phyloP scores from a whole-genome alignment of 2,113 vertebrate species.

The Machaerirhynchus nigripectus region DNA sequence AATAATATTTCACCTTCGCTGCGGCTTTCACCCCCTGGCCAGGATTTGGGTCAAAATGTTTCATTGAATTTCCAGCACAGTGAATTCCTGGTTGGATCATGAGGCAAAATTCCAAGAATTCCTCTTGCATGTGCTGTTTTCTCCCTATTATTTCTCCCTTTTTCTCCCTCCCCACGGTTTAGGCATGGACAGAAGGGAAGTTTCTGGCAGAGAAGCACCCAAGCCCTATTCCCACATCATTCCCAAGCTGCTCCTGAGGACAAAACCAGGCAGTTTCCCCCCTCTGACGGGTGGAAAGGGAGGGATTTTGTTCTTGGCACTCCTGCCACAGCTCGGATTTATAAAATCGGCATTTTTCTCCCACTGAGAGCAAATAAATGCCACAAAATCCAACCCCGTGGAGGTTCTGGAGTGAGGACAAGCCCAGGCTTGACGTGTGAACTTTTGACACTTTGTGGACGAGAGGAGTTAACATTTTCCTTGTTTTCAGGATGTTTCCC shows the following conservation, averaged over 20 bases:
- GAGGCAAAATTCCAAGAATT: background rate
- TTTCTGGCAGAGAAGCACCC: background rate
- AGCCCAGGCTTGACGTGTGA: background rate
- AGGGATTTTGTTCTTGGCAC: background rate
- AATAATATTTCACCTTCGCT: background rate
- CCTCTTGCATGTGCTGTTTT: background rate
- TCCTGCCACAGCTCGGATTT: background rate
- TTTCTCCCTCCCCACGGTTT: background rate
- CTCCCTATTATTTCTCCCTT: background rate
- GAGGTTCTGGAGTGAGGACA: background rate
- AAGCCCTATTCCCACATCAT: background rate
- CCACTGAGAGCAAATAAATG: background rate
- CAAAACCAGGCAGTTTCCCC: background rate
- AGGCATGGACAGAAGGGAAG: background rate
- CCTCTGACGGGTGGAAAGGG: background rate
- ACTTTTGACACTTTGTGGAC: background rate
- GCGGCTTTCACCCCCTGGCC: background rate
- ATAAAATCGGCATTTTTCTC: background rate
- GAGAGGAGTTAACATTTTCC: background rate
- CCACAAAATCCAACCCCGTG: background rate
- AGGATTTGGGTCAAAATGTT: background rate
- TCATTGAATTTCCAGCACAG: background rate
- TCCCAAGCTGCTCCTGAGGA: background rate
- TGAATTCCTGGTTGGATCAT: background rate
- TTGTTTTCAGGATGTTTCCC: background rate